Base-by-base conservation (phyloP, 2,797 vertebrate genomes). In the Glossophaga mutica region DNA sequence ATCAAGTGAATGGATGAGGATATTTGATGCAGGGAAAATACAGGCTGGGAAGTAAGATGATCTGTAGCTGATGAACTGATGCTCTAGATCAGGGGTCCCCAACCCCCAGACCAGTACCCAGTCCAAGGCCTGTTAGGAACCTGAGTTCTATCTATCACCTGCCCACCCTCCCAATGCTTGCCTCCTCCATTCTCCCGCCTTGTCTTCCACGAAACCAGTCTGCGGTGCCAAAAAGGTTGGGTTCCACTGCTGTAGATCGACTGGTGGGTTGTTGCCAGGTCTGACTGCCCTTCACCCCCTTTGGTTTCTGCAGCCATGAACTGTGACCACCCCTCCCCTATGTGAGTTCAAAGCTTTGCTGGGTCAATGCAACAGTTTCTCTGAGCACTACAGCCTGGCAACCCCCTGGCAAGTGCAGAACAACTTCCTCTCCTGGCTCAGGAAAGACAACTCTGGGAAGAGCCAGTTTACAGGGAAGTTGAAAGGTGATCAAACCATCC, bases 401-500 rank as follows among this genome's bases (percentile, higher is more conserved):
- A 19, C 11, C 24, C 32, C 5, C 46, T 73, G 71, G 37, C 11
- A 24, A 50, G 34, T 42, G 0, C n/a, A 12, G 68, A 52, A 57
- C 12, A 70, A 5, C 26, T 16, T 78, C 65, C 34, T 88, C 34
- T 39, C 29, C 50, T 32, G 79, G 76, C 34, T 48, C 50, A 16
- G 18, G 42, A 19, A 73, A 26, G 42, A 67, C 29, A 37, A 4
- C 12, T 0, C 16, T 6, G 34, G 67, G 24, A 9, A 37, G 32
- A 46, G 34, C 62, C 78, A 42, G 10, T n/a, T 82, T 34, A 5
- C 32, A 65, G 46, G 83, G 48, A 42, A 67, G 65, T 37, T 50
- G 44, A 70, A 82, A 93, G 39, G 39, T 37, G 37, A 65, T 88
- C 50, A 65, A 48, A 85, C 44, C 76, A 15, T 74, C 68, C 59